Base-by-base conservation (phyloP, 2,797 vertebrate genomes). In the Anguilla anguilla region DNA sequence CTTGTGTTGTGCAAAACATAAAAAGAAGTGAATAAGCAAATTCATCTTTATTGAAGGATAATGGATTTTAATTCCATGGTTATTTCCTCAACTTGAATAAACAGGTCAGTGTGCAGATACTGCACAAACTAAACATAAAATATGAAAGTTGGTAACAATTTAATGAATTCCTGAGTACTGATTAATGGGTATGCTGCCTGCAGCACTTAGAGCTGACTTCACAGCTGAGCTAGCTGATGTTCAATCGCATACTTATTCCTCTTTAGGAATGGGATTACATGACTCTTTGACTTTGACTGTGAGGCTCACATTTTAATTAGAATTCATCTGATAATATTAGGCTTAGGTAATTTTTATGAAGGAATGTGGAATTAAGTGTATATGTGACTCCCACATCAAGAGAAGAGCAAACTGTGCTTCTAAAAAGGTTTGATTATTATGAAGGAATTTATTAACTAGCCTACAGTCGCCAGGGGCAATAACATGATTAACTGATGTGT, bases 401-500 rank as follows among this genome's bases (percentile, higher is more conserved):
- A 39, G 35, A 77, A 77, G 25, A 69, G n/a, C 25, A 69, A 69
- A n/a, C 64, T 69, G 64, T 67, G n/a, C 64, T 69, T 69, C 64
- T 69, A 28, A 28, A 67, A n/a, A 6, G n/a, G 64, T 25, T 69
- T 69, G 25, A 69, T 28, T 69, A 67, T 67, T 67, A 69, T 28
- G 64, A 69, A 5, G 6, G 64, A 69, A 69, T 69, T n/a, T 69
- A 69, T 69, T 69, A 35, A 77, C 72, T 3, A 77, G 35, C 72
- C 72, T 39, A 77, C 31, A 35, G 67, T 6, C 28, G 28, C 9
- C 67, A 28, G 31, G 1, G 35, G 72, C 28, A 13, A 35, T 15
- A 35, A 77, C 31, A 77, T 77, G 72, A 77, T 77, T 35, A 77
- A 77, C 35, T 39, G 28, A 77, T 77, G 35, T 69, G 64, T 69